Base-by-base conservation (phyloP, 2,797 vertebrate species). In the Loris lydekkerianus region DNA sequence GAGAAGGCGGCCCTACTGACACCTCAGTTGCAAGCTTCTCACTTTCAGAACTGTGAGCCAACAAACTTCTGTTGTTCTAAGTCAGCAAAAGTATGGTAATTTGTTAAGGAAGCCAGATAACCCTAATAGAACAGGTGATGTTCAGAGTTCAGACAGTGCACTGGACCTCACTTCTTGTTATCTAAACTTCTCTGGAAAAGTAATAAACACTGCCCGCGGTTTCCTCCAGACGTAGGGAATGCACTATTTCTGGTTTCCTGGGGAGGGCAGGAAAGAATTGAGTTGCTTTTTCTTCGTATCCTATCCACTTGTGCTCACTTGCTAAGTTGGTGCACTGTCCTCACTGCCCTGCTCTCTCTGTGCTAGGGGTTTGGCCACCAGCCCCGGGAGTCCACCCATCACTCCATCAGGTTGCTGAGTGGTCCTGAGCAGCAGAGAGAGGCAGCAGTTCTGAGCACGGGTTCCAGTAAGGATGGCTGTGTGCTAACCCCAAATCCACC, bases 401-500 rank as follows among this genome's bases (percentile, higher is more conserved):
- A 10, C 63, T 83, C 58, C 53, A 13, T 5, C n/a, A 11, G 21
- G n/a, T 58, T 61, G 31, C 72, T 60, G 0, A 53, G 60, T 3
- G 31, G 37, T 17, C 40, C 21, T 4, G 23, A 14, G 31, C 31
- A 7, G 0, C 6, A 9, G 49, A 11, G 5, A 15, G 15, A 14
- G 43, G 10, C 34, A 34, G 18, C 3, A 20, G 53, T 31, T 91
- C 34, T 27, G 18, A 80, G 46, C 86, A n/a, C 40, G n/a, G 72
- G 5, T 3, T n/a, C 53, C 14, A 15, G 17, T 1, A 5, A 10
- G 31, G 21, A 67, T 0, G 9, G 13, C 43, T 1, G 0, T 23
- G 29, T 3, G 25, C 58, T 77, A 65, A 40, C 34, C 43, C 61
- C 25, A 7, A 70, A 34, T 69, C 27, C 43, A 34, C 34, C 15